Evolutionary conservation across 2,113 vertebrate genomes (phyloP).

Genomic region (Syrmaticus mikado): DNA sequence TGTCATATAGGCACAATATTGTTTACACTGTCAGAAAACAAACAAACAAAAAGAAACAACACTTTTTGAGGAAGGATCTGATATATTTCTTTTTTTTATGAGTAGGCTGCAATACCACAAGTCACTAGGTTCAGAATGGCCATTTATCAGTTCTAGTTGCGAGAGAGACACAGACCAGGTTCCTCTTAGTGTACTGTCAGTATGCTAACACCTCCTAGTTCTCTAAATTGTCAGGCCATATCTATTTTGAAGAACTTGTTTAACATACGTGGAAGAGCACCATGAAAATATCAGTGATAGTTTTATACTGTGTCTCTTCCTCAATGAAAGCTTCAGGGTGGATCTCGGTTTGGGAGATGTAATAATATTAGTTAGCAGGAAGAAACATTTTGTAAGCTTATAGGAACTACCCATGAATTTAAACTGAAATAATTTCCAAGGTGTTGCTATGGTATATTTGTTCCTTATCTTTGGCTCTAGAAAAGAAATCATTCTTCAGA

Average conservation of each 20-base stretch:
- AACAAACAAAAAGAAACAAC: not conserved
- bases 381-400: not conserved
- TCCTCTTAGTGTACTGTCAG: not conserved
- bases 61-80: not conserved
- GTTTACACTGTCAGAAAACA: not conserved
- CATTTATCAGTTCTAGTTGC: too few relatives aligned
- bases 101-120: not conserved
- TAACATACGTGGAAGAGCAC: not conserved
- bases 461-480: not conserved
- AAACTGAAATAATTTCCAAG: not conserved
- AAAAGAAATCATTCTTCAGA: not conserved
- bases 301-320: not conserved
- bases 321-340: not conserved
- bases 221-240: not conserved
- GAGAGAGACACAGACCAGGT: not conserved
- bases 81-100: not conserved
- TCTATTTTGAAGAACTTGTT: not conserved
- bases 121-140: not conserved
- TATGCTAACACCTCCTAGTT: not conserved
- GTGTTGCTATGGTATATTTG: not conserved
- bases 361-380: not conserved
- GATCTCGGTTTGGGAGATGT: not conserved
- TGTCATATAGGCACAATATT: not conserved
- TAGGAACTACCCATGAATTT: not conserved
- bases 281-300: not conserved